Percentiles rank a stretch among this genome's conserved stretches.
These are phyloP conservation scores for Dipodomys stephensi DNA, from an alignment of 2,113 vertebrate species.

Conservation along the genomic window DNA sequence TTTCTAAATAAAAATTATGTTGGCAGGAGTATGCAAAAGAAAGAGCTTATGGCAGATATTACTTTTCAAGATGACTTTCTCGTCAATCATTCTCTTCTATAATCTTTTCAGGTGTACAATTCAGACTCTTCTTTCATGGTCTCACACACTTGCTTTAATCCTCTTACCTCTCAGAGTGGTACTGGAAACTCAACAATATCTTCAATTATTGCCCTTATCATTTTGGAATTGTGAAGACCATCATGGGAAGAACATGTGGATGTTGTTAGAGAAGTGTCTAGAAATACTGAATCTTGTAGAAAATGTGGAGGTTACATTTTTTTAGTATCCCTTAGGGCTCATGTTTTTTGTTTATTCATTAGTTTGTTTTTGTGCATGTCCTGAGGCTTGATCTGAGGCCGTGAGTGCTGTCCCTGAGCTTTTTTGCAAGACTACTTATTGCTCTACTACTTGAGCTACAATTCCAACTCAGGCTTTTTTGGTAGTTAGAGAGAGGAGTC, in stretches of 20 bases:
- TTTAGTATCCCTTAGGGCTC: not conserved
- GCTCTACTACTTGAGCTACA: too few species aligned
- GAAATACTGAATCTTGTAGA: not conserved
- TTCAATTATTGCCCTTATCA: not conserved
- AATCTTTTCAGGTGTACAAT: not conserved
- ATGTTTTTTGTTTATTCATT: not conserved
- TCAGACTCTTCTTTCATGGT: not conserved
- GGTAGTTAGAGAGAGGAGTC: too few species aligned
- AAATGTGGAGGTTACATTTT: not conserved
- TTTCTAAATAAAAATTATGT: not conserved
- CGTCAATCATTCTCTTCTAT: not conserved
- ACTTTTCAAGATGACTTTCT: not conserved
- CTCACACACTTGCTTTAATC: not conserved
- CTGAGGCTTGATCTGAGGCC: too few species aligned
- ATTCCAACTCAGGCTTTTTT: too few species aligned
- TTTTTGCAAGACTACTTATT: too few species aligned
- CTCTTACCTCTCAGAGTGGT: not conserved
- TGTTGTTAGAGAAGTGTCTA: not conserved
- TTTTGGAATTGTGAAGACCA: not conserved
- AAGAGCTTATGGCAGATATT: not conserved
- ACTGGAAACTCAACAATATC: not conserved
- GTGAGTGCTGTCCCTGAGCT: too few species aligned
- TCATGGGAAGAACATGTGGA: not conserved
- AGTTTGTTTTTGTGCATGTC: not conserved
- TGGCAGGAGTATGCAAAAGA: accelerated